Base-by-base conservation (phyloP, 2,113 vertebrate genomes). In the Athene noctua region DNA sequence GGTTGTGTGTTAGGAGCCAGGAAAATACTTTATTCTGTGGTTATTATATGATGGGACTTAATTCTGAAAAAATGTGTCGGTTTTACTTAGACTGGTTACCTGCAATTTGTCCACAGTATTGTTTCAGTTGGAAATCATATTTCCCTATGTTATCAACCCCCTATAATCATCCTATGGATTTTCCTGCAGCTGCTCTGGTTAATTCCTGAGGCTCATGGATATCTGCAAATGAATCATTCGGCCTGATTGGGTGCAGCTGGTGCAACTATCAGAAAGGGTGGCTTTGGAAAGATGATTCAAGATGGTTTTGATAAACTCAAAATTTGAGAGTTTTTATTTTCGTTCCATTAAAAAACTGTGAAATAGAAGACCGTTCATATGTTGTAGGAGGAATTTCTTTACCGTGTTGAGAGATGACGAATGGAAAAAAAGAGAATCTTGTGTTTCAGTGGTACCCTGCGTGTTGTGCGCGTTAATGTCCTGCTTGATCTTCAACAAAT, bases 241-340 rank as follows among this genome's bases (percentile, higher is more conserved):
- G 38, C 42, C 6, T 30, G 63, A 58, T 47, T 59, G 51, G 65
- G 85, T 66, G 90, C 86, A 96, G 84, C 72, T 86, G 91, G 8
- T 52, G 77, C 68, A 65, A 5, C 78, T 26, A 2, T 51, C 3
- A 2, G 32, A 30, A 36, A 83, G 36, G 30, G 63, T n/a, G 54
- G 19, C 71, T 46, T 73, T 36, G 5, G 63, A 65, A 90, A 68
- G 32, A 5, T 79, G 29, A 12, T 32, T 63, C 82, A 86, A 91
- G 92, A 67, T 91, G 88, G 83, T 67, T 90, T 75, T 83, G 66
- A 88, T 95, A 83, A 93, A 88, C 83, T 38, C 46, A 0, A 32
- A 86, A n/a, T 88, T 86, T 15, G 63, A 63, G 86, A n/a, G 72
- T 7, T 86, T 94, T 93, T 66, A 44, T 86, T 95, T 92, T 61